phyloP scores from a whole-genome alignment of 1,140 invertebrate genomes.

The Pseudoatta argentina region DNA sequence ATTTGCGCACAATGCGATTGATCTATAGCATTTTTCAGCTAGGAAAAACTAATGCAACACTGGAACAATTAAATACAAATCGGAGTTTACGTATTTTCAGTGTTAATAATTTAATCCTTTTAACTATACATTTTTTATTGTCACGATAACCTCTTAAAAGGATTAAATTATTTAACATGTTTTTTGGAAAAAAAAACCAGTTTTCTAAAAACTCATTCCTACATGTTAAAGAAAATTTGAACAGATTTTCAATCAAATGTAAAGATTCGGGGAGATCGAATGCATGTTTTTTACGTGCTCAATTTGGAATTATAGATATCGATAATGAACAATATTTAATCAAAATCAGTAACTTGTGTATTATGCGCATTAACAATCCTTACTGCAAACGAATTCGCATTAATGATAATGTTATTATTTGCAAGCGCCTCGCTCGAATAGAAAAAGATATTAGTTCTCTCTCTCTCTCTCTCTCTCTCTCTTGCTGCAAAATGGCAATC shows the following conservation, averaged over 20 bases:
- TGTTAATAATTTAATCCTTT: too few relatives aligned
- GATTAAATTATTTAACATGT: too few relatives aligned
- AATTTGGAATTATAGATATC: not conserved
- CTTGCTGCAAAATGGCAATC: conserved; percentile 5
- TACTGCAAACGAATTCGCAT: conserved; percentile 36
- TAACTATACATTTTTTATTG: too few relatives aligned
- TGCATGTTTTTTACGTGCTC: not conserved
- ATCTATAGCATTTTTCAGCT: too few relatives aligned
- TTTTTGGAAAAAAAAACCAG: too few relatives aligned
- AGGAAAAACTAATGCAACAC: too few relatives aligned
- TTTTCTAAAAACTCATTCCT: too few relatives aligned
- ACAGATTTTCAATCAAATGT: not conserved
- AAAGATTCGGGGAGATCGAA: not conserved
- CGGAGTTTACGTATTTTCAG: too few relatives aligned
- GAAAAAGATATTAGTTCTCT: conserved; percentile 47
- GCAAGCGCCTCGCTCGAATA: conserved; percentile 51
- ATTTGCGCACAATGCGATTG: too few relatives aligned
- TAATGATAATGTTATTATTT: conserved; percentile 55
- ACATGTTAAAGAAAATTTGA: too few relatives aligned
- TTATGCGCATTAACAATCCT: conserved; percentile 69
- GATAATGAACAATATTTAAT: conserved; percentile 39
- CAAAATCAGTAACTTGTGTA: conserved; percentile 71
- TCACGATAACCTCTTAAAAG: too few relatives aligned
- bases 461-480: not conserved
- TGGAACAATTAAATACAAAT: too few relatives aligned